Conservation (phyloP, 1,140 invertebrate species). For the Drosophila tani region DNA sequence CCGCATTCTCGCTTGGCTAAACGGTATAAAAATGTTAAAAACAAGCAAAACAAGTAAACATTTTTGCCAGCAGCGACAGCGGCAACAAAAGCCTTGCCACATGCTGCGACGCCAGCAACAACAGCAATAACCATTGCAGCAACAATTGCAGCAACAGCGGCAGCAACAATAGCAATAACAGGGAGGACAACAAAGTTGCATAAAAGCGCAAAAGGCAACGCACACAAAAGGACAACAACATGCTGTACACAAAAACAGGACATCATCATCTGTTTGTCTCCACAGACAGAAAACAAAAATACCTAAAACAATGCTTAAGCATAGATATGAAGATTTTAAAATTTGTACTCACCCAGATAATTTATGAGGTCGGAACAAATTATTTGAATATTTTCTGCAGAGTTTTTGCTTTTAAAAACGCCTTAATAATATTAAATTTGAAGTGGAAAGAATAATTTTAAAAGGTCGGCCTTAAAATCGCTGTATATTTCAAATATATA, state of each 20-base stretch:
- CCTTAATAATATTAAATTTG: too few relatives aligned
- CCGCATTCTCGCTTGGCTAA: background rate
- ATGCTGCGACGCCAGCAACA: slow-evolving; percentile 62
- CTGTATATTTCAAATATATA: too few relatives aligned
- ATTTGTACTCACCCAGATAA: too few relatives aligned
- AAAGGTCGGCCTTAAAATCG: too few relatives aligned
- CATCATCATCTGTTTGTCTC: slow-evolving; percentile 50
- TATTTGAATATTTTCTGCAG: too few relatives aligned
- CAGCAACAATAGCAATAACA: slow-evolving; percentile 46
- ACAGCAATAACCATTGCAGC: slow-evolving; percentile 34
- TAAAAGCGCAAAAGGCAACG: slow-evolving; percentile 69
- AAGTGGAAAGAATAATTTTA: too few relatives aligned
- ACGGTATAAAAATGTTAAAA: slow-evolving; percentile 34
- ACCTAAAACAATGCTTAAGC: background rate
- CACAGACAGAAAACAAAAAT: slow-evolving; percentile 1
- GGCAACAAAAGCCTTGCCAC: slow-evolving; percentile 63
- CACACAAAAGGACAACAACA: slow-evolving; percentile 72
- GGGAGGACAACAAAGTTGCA: slow-evolving; percentile 55
- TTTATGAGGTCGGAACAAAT: too few relatives aligned
- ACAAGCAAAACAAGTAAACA: slow-evolving; percentile 47
- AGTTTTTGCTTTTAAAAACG: too few relatives aligned
- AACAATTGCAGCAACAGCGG: slow-evolving; percentile 47
- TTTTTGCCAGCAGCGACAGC: slow-evolving; percentile 47
- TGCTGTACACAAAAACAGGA: slow-evolving; percentile 42
- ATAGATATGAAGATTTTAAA: background rate